phyloP scores from a whole-genome alignment of 1,140 invertebrate species.

The Notospermus geniculatus region DNA sequence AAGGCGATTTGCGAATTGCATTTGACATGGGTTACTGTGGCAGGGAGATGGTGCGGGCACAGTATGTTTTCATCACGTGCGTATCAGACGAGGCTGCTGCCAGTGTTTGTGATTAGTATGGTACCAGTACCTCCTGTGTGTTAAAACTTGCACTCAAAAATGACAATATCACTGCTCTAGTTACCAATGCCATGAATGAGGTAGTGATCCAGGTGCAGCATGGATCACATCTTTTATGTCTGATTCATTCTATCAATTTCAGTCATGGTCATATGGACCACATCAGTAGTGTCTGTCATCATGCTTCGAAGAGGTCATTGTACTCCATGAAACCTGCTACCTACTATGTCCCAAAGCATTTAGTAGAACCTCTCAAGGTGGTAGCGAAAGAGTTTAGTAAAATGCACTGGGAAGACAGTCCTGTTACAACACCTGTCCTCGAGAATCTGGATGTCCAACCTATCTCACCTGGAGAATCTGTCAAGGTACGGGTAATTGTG shows the following conservation, averaged over 20 bases:
- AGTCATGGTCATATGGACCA: conserved; percentile 49
- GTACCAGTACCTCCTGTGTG: too few relatives aligned
- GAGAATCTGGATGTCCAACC: too few relatives aligned
- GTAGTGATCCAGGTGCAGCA: conserved; percentile 36
- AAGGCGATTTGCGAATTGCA: not conserved
- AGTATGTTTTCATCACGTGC: conserved; percentile 7
- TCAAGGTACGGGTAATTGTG: too few relatives aligned
- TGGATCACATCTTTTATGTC: too few relatives aligned
- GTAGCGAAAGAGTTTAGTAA: not conserved
- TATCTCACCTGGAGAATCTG: too few relatives aligned
- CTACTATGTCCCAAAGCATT: conserved; percentile 33
- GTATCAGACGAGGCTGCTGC: not conserved
- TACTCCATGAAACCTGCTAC: conserved; percentile 25
- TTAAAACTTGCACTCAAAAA: conserved; percentile 39
- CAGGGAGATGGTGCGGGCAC: not conserved
- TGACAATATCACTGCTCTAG: too few relatives aligned
- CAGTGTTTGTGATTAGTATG: too few relatives aligned
- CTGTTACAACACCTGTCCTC: too few relatives aligned
- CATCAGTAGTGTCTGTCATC: conserved; percentile 34
- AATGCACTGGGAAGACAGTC: not conserved
- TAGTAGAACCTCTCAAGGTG: conserved; percentile 26
- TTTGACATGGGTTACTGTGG: conserved; percentile 6
- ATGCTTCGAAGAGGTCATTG: conserved; percentile 33
- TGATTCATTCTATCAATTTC: conserved; percentile 10
- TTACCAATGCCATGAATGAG: too few relatives aligned